These are phyloP conservation scores for Siniperca knerii DNA, from an alignment of 2,113 vertebrate genomes.

Conservation along the genomic window DNA sequence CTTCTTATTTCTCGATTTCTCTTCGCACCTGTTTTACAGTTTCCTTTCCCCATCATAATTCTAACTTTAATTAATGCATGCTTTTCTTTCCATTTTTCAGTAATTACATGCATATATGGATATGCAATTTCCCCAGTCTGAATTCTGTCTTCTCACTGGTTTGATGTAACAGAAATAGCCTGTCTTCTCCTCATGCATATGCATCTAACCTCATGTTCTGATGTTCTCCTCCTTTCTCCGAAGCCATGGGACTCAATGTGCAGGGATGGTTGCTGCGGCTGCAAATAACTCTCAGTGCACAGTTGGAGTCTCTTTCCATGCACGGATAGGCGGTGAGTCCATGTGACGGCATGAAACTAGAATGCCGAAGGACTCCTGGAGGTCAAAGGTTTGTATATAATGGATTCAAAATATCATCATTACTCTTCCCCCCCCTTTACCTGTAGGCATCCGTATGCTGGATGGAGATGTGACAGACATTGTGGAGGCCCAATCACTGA, in stretches of 20 bases:
- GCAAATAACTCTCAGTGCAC: slow-evolving; percentile 95
- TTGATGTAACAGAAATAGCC: slow-evolving; percentile 76
- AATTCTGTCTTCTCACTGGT: slow-evolving; percentile 67
- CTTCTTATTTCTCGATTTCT: slow-evolving; percentile 22
- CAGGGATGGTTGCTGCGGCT: slow-evolving; percentile 93
- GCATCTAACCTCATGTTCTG: slow-evolving; percentile 69
- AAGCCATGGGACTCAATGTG: slow-evolving; percentile 97
- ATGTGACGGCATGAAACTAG: slow-evolving; percentile 6
- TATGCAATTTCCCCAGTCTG: slow-evolving; percentile 68
- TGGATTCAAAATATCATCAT: slow-evolving; percentile 3
- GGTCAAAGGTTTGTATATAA: background rate
- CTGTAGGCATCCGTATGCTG: slow-evolving; percentile 94
- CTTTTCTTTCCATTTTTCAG: slow-evolving; percentile 39
- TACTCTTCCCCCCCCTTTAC: slow-evolving; percentile 49
- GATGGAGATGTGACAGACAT: slow-evolving; percentile 96
- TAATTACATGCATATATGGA: slow-evolving; percentile 75
- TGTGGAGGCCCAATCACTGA: slow-evolving; percentile 94
- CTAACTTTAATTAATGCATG: slow-evolving; percentile 56
- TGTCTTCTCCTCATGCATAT: slow-evolving; percentile 75
- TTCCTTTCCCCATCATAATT: slow-evolving; percentile 6
- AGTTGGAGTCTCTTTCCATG: slow-evolving; percentile 94
- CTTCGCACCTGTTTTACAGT: slow-evolving; percentile 34
- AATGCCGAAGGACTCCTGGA: slow-evolving; percentile 37
- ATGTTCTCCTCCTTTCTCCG: slow-evolving; percentile 72
- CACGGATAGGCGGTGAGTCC: slow-evolving; percentile 93